Base-by-base conservation (phyloP, 2,797 vertebrate genomes). In the Siniperca obscura region DNA sequence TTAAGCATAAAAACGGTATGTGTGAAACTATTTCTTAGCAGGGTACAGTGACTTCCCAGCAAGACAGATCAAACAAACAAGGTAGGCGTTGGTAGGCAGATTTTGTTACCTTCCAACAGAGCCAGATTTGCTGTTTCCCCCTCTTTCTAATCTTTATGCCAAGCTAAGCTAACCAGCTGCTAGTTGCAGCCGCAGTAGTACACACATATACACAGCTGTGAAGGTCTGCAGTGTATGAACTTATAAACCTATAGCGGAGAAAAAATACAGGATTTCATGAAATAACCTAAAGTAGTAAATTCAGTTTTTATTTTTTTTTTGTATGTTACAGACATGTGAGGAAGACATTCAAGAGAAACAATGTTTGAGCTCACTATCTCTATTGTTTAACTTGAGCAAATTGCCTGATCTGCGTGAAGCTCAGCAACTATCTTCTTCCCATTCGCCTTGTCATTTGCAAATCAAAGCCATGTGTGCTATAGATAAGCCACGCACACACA, bases 401-500 rank as follows among this genome's bases (percentile, higher is more conserved):
- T 70, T 65, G 61, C 25, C 34, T 11, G 21, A 36, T 75, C 57
- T 76, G 48, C 69, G 55, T 70, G 62, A 74, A 53, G 76, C 74
- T 70, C 42, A 65, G 74, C 70, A 73, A 70, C 74, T 85, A 79
- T 84, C 81, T 87, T 52, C 64, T 74, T 76, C 64, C 71, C 48
- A 76, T 68, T 80, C 57, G 72, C 48, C 36, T 52, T 50, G 25
- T 86, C 72, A 74, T 87, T 87, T 89, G 36, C 78, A 79, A 85
- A 87, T 89, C 76, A 84, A 86, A 91, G 78, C 66, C 48, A 8
- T 76, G 78, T 80, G 64, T 81, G 52, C 78, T 61, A 27, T 55
- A 87, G 88, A 91, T 90, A 90, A 86, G 77, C 12, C 62, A 50
- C 52, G 40, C 57, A 74, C 62, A 81, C 81, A 85, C 62, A 76